These are phyloP conservation scores for Ceramica pisi DNA, from an alignment of 2,888 invertebrate species.

Conservation along the genomic window DNA sequence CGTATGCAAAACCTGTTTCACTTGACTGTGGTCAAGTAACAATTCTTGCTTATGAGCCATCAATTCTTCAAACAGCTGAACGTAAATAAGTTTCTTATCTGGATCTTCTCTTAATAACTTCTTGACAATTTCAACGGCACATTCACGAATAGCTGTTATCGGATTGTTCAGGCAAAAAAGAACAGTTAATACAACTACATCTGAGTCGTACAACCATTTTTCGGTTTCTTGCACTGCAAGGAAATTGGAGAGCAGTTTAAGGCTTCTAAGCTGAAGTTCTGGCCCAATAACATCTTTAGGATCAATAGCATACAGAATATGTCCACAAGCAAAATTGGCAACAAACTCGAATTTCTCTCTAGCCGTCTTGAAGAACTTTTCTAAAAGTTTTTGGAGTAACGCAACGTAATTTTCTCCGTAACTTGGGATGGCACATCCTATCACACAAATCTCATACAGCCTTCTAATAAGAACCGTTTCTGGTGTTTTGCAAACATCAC, in stretches of 20 bases:
- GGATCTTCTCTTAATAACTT: constrained; percentile 76
- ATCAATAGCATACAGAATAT: constrained; percentile 84
- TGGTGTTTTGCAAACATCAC: constrained; percentile 83
- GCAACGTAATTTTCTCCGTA: constrained; percentile 81
- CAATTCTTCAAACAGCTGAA: constrained; percentile 86
- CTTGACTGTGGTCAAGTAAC: constrained; percentile 92
- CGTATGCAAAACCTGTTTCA: constrained; percentile 92
- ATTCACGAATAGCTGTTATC: constrained; percentile 89
- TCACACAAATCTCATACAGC: constrained; percentile 87
- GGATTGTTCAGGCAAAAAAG: constrained; percentile 90
- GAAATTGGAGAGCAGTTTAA: constrained; percentile 83
- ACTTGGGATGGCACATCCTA: constrained; percentile 84
- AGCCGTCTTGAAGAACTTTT: constrained; percentile 82
- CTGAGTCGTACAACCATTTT: constrained; percentile 83
- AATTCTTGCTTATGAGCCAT: constrained; percentile 91
- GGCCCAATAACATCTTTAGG: constrained; percentile 85
- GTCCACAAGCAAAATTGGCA: constrained; percentile 90
- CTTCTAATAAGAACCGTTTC: constrained; percentile 82
- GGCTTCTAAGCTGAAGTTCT: constrained; percentile 88
- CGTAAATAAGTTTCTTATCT: constrained; percentile 81
- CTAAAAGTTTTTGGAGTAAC: constrained; percentile 85
- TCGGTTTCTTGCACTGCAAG: constrained; percentile 73
- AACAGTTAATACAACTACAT: constrained; percentile 89
- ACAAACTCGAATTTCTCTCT: constrained; percentile 90
- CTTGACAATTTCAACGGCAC: constrained; percentile 89